Percentiles rank a stretch among this genome's conserved stretches.
Conservation (phyloP, 2,888 invertebrate genomes). For the Molanna angustata region DNA sequence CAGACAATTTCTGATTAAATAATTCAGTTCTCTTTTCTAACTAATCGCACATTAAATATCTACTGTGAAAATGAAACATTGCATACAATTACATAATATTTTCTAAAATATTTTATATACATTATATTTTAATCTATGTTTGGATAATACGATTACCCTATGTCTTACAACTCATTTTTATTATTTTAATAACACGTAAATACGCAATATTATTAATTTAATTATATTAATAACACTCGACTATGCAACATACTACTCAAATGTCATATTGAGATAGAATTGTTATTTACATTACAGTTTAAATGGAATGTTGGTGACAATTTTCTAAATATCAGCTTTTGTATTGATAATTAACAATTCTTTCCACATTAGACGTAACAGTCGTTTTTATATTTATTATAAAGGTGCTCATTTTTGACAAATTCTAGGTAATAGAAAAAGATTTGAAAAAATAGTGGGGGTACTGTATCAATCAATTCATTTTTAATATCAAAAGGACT, state of each 20-base stretch:
- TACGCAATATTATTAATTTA: constrained; percentile 10
- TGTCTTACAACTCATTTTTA: constrained; percentile 11
- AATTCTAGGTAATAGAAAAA: too few species aligned
- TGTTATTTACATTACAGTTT: neutral
- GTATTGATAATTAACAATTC: constrained; percentile 6
- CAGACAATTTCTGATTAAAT: too few species aligned
- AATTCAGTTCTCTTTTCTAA: too few species aligned
- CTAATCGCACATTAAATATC: constrained; percentile 27
- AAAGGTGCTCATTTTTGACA: too few species aligned
- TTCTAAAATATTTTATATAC: too few species aligned
- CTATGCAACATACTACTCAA: constrained; percentile 13
- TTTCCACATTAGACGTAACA: too few species aligned
- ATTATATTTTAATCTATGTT: constrained; percentile 7
- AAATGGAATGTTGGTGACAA: constrained; percentile 10
- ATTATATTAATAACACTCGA: constrained; percentile 14
- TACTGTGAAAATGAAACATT: constrained; percentile 22
- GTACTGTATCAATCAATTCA: too few species aligned
- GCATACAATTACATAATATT: constrained; percentile 14
- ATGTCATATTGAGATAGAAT: neutral
- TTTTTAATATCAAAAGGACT: too few species aligned
- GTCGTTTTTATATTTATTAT: too few species aligned
- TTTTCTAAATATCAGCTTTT: constrained; percentile 16
- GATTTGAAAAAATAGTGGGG: too few species aligned
- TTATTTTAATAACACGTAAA: constrained; percentile 12
- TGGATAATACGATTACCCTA: constrained; percentile 9